Evolutionary conservation across 2,888 invertebrate species (phyloP).

Genomic region (Drosophila quasianomalipes): DNA sequence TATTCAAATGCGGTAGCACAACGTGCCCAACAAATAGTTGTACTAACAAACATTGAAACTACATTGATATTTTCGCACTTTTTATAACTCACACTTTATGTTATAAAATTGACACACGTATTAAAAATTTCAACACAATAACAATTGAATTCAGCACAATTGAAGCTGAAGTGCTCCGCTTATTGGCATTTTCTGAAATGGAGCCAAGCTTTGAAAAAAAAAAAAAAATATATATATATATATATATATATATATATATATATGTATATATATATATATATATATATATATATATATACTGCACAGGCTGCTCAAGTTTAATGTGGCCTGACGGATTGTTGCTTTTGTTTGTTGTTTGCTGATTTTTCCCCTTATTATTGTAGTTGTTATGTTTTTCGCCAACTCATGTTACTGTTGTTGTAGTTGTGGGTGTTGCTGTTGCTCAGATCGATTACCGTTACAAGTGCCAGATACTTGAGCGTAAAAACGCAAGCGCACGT

Average conservation of each 20-base stretch:
- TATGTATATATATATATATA: neutral
- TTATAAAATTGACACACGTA: neutral
- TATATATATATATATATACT: neutral
- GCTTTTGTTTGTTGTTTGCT: constrained; percentile 20
- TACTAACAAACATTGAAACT: neutral
- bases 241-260: neutral
- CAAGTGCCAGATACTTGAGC: constrained; percentile 78
- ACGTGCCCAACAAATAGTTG: neutral
- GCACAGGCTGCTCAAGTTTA: constrained; percentile 16
- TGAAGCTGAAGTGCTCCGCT: constrained; percentile 27
- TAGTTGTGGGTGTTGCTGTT: constrained; percentile 54
- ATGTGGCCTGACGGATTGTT: constrained; percentile 46
- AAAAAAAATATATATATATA: neutral
- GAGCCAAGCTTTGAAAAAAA: neutral
- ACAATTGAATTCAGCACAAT: constrained; percentile 49
- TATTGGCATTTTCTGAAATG: constrained; percentile 8
- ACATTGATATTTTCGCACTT: neutral
- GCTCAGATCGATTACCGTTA: constrained; percentile 76
- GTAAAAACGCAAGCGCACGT: constrained; percentile 73
- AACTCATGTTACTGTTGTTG: constrained; percentile 49
- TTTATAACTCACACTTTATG: neutral
- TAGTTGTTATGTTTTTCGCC: constrained; percentile 40
- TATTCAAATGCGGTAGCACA: neutral
- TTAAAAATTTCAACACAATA: neutral
- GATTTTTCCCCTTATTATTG: constrained; percentile 3